Base-by-base conservation (phyloP, 2,797 vertebrate genomes). In the Xenopus petersii region DNA sequence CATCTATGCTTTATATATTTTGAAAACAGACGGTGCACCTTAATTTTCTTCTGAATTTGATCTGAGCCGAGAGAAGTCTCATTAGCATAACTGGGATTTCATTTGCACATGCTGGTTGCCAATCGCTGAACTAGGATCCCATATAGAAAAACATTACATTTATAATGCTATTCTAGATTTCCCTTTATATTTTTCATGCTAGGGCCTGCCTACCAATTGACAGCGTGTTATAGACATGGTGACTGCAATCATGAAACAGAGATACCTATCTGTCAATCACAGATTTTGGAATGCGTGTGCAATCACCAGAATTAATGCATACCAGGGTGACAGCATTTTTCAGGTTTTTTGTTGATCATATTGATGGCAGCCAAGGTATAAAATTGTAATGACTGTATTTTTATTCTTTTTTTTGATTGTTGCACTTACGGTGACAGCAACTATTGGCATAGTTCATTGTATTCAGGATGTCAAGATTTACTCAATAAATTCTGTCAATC, bases 21-120 rank as follows among this genome's bases (percentile, higher is more conserved):
- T 87, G 87, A 91, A 88, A 92, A 92, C 89, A 77, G 90, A 81
- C 87, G 79, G 79, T 83, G 86, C 89, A 88, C 88, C 85, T 85
- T 90, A 87, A 90, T 90, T 90, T 89, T 88, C 90, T 91, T 90
- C 89, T 86, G 87, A 85, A 86, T 90, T 82, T 85, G 89, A 89
- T 88, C 86, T 81, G 81, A 67, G 81, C 79, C 80, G 82, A 81
- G 75, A 84, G 84, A 47, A 42, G 70, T 62, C 8, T 75, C 26
- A 89, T 90, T 92, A 90, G 86, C 88, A 88, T 90, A 90, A 91
- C 84, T 85, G 84, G 83, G 86, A 86, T 87, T 86, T 87, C 89
- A 89, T 89, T 86, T 91, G 85, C 82, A 86, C 85, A 84, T 85
- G 79, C 62, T 85, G 89, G 88, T 80, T 85, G 84, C 82, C 74